Evolutionary conservation across 2,113 vertebrate species (phyloP).

Genomic region (Lates calcarifer): DNA sequence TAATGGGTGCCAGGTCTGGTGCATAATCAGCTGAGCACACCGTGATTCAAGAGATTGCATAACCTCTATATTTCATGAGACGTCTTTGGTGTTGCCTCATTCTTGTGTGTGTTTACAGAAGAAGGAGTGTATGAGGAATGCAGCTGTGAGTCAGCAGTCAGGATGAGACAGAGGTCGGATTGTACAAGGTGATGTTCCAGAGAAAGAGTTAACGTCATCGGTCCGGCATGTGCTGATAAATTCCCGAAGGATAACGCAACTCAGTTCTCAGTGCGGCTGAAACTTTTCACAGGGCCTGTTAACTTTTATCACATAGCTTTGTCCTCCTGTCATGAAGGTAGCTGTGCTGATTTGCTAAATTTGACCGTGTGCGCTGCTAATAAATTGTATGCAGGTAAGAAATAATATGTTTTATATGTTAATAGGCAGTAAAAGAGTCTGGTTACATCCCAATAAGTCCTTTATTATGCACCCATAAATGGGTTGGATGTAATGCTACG

Average conservation of each 20-base stretch:
- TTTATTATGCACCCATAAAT: slow-evolving; percentile 24
- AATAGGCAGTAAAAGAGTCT: background rate
- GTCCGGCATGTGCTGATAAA: slow-evolving; percentile 26
- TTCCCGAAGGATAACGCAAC: background rate
- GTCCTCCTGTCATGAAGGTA: slow-evolving; percentile 2
- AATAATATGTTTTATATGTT: slow-evolving; percentile 9
- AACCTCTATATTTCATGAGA: slow-evolving; percentile 66
- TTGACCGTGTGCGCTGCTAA: background rate
- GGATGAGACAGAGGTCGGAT: slow-evolving; percentile 29
- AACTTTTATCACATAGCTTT: background rate
- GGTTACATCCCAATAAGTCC: background rate
- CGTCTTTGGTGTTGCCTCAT: slow-evolving; percentile 56
- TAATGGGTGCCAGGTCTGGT: slow-evolving; percentile 34
- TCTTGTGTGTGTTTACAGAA: slow-evolving; percentile 63
- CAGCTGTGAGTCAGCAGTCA: slow-evolving; percentile 70
- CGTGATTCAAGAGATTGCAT: slow-evolving; percentile 54
- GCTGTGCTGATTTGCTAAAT: background rate
- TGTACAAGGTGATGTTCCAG: slow-evolving; percentile 54
- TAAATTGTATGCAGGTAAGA: slow-evolving; percentile 2
- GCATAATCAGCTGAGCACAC: slow-evolving; percentile 59
- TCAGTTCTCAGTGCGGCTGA: background rate
- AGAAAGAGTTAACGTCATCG: slow-evolving; percentile 37
- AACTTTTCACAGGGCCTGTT: background rate
- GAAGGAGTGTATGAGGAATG: slow-evolving; percentile 49
- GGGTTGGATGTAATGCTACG: slow-evolving; percentile 17